phyloP scores from a whole-genome alignment of 2,113 vertebrate species.

The Malurus cyaneus region DNA sequence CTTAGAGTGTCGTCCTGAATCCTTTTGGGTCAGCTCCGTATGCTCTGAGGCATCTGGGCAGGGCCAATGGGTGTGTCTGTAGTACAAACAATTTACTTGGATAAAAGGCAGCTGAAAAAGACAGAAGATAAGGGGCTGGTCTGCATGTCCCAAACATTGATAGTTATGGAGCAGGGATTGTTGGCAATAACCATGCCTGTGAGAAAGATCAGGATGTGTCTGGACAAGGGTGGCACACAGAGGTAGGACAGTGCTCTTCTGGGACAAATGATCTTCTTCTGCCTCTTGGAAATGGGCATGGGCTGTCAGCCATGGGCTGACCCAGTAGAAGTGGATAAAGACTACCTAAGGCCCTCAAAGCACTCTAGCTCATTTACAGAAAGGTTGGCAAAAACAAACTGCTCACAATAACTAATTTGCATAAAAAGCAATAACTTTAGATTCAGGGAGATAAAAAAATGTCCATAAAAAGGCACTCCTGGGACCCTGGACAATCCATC shows the following conservation, averaged over 20 bases:
- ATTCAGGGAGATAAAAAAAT: neutral
- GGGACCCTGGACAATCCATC: neutral
- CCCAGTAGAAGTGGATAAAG: neutral
- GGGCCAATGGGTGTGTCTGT: neutral
- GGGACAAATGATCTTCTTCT: neutral
- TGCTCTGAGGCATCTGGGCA: neutral
- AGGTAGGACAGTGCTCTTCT: neutral
- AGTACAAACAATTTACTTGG: neutral
- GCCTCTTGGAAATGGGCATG: neutral
- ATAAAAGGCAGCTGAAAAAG: neutral
- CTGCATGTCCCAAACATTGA: neutral
- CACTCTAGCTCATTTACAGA: neutral
- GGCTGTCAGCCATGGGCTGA: neutral
- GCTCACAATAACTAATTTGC: neutral
- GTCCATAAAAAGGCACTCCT: neutral
- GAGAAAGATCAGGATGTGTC: neutral
- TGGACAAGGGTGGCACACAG: neutral
- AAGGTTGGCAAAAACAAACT: neutral
- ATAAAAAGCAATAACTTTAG: neutral
- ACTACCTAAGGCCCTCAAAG: accelerated
- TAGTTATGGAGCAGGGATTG: neutral
- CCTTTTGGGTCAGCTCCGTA: neutral
- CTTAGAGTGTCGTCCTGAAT: neutral
- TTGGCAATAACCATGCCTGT: neutral
- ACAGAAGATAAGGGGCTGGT: neutral